These are phyloP conservation scores for Anadara kagoshimensis DNA, from an alignment of 1,140 invertebrate genomes.

Conservation along the genomic window DNA sequence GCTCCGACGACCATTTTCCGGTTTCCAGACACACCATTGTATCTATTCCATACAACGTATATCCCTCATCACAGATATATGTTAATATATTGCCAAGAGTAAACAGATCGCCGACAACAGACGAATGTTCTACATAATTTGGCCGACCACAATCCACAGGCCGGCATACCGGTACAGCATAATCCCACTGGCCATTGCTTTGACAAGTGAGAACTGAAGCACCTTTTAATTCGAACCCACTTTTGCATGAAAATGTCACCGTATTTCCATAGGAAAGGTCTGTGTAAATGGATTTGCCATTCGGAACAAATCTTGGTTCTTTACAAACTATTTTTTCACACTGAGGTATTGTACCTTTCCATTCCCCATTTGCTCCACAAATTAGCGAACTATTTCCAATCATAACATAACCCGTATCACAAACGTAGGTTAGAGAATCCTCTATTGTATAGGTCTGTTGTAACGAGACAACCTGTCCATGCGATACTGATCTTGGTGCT, in stretches of 20 bases:
- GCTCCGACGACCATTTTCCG: conserved; percentile 79
- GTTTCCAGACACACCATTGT: conserved; percentile 19
- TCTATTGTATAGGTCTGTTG: conserved; percentile 50
- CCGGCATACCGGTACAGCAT: conserved; percentile 84
- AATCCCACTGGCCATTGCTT: conserved; percentile 94
- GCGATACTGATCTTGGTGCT: conserved; percentile 33
- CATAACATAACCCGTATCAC: conserved; percentile 34
- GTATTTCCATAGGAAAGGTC: conserved; percentile 74
- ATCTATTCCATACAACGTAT: conserved; percentile 54
- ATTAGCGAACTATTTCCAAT: conserved; percentile 24
- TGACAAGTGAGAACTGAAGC: conserved; percentile 81
- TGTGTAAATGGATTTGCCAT: conserved; percentile 39
- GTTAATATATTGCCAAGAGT: conserved; percentile 77
- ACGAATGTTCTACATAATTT: neutral
- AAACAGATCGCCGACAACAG: conserved; percentile 65
- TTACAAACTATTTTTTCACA: conserved; percentile 57
- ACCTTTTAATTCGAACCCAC: conserved; percentile 84
- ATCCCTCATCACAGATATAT: conserved; percentile 72
- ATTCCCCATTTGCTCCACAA: conserved; percentile 58
- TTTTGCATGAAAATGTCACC: conserved; percentile 85
- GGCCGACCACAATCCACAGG: conserved; percentile 57
- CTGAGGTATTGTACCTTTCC: conserved; percentile 51
- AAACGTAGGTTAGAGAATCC: conserved; percentile 52
- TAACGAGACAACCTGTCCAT: conserved; percentile 43
- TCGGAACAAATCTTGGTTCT: conserved; percentile 46